A percentile compares a stretch with the other conserved stretches of the same genome.
Evolutionary conservation across 2,113 vertebrate species (phyloP).

Genomic region (Puffinus mauretanicus): DNA sequence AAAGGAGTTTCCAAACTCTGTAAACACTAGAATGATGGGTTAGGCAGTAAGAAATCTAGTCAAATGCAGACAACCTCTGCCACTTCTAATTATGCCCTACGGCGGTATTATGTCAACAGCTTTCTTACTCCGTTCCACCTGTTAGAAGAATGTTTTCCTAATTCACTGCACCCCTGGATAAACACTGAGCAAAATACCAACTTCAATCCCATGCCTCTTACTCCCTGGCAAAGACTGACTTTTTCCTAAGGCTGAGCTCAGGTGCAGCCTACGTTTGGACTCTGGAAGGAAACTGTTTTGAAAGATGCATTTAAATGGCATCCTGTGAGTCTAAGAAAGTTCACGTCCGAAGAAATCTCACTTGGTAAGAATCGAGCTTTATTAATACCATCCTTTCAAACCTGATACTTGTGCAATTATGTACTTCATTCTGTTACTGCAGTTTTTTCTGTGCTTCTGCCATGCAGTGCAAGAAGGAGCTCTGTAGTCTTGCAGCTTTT

Average conservation of each 20-base stretch:
- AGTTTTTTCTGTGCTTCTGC: not conserved
- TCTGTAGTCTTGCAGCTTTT: not conserved
- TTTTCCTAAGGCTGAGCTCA: slow-evolving; percentile 18
- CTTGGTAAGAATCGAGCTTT: not conserved
- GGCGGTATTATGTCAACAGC: not conserved
- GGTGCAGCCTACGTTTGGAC: not conserved
- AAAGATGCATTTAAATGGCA: not conserved
- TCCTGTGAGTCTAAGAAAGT: not conserved
- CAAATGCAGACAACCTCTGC: not conserved
- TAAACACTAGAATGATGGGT: not conserved
- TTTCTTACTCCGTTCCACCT: not conserved
- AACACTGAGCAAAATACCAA: not conserved
- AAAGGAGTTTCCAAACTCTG: not conserved
- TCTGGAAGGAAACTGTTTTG: slow-evolving; percentile 16
- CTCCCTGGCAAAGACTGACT: not conserved
- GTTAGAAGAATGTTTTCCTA: not conserved
- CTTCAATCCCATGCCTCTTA: not conserved
- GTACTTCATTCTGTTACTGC: not conserved
- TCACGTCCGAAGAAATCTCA: not conserved
- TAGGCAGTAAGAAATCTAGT: not conserved
- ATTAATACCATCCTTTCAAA: not conserved
- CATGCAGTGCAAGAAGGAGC: not conserved
- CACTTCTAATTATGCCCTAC: not conserved
- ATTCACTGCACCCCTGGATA: not conserved
- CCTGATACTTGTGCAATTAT: not conserved